phyloP scores from a whole-genome alignment of 1,140 invertebrate genomes.

The Homarus americanus region DNA sequence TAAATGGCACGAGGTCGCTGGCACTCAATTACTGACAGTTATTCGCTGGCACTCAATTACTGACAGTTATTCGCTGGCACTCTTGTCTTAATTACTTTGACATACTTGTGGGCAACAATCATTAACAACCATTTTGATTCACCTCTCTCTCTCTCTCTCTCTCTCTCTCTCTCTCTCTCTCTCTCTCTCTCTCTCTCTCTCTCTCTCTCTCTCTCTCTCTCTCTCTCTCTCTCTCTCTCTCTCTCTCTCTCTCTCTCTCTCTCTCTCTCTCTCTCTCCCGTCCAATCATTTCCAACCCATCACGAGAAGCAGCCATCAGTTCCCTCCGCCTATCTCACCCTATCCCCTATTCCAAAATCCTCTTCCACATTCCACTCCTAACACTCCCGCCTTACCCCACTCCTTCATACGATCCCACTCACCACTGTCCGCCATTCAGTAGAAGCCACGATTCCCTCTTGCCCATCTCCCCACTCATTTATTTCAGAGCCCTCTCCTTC shows the following conservation, averaged over 20 bases:
- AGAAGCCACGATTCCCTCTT: not conserved
- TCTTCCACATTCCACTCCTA: not conserved
- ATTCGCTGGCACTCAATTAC: too few relatives aligned
- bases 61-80: too few relatives aligned
- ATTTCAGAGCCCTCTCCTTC: not conserved
- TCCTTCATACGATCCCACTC: too few relatives aligned
- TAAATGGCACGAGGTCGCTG: too few relatives aligned
- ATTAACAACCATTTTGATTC: too few relatives aligned
- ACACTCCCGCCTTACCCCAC: not conserved
- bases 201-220: conserved; percentile 27
- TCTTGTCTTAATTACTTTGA: too few relatives aligned
- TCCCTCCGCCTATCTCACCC: not conserved
- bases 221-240: conserved; percentile 18
- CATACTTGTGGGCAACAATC: too few relatives aligned
- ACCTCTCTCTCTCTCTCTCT: conserved; percentile 33
- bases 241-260: conserved; percentile 47
- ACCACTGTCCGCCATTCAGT: too few relatives aligned
- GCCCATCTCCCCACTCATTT: not conserved
- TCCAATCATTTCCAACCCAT: not conserved
- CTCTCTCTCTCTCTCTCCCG: not conserved
- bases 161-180: conserved; percentile 29
- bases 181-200: conserved; percentile 26
- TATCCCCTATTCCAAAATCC: not conserved
- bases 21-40: too few relatives aligned
- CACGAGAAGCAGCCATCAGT: too few relatives aligned